Percentiles rank a stretch among this genome's conserved stretches.
Evolutionary conservation across 2,113 vertebrate genomes (phyloP).

Genomic region (Mohoua ochrocephala): DNA sequence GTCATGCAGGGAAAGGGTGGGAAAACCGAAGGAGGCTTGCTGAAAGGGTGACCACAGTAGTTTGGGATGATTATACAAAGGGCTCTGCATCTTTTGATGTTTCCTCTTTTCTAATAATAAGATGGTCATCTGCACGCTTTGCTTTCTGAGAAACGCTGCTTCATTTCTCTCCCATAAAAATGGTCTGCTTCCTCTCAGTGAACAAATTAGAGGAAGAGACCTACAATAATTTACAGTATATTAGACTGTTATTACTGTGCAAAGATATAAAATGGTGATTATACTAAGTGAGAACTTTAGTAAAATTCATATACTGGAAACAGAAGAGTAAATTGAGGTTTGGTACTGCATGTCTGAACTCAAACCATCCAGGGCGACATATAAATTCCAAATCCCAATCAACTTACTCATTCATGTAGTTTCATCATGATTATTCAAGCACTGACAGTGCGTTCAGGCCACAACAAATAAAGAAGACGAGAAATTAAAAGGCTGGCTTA

Average conservation of each 20-base stretch:
- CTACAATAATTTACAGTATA: constrained; percentile 27
- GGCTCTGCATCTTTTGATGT: constrained; percentile 15
- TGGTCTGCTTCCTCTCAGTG: not conserved
- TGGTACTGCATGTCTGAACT: not conserved
- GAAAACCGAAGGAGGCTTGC: constrained; percentile 2
- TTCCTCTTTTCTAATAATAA: constrained; percentile 41
- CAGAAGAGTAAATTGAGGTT: not conserved
- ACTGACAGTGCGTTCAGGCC: not conserved
- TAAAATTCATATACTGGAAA: constrained; percentile 21
- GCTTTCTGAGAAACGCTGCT: constrained; percentile 9
- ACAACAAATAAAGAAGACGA: not conserved
- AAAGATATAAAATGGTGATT: constrained; percentile 8
- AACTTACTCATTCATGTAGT: constrained; percentile 20
- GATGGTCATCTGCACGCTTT: constrained; percentile 22
- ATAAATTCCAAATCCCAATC: constrained; percentile 18
- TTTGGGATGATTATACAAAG: constrained; percentile 25
- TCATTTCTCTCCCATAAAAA: constrained; percentile 40
- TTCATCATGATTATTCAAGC: constrained; percentile 30
- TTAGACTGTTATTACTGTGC: constrained; percentile 36
- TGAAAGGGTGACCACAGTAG: constrained; percentile 6
- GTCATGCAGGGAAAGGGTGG: not conserved
- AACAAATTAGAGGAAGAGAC: constrained; percentile 24
- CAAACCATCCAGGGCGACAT: not conserved
- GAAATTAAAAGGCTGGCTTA: not conserved
- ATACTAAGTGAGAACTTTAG: not conserved